Conservation (phyloP, 1,140 invertebrate species). For the Probaryconus sp. region DNA sequence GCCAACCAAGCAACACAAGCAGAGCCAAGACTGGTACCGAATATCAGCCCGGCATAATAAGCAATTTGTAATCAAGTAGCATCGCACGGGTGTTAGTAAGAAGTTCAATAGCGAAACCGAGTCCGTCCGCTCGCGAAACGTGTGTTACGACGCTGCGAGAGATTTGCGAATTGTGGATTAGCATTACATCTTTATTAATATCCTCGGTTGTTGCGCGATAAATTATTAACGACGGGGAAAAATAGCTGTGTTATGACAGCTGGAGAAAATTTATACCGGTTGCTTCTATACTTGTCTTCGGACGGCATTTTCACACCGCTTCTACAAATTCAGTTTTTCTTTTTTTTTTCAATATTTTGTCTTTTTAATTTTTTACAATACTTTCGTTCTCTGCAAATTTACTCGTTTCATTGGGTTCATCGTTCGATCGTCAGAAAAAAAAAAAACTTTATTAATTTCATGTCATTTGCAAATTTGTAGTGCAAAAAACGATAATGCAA, state of each 20-base stretch:
- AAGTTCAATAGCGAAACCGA: conserved; percentile 69
- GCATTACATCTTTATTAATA: conserved; percentile 47
- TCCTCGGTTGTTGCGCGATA: conserved; percentile 23
- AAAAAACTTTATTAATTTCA: too few relatives aligned
- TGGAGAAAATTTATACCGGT: conserved; percentile 21
- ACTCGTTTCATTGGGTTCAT: too few relatives aligned
- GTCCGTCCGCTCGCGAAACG: conserved; percentile 41
- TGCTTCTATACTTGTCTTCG: too few relatives aligned
- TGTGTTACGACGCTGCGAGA: conserved; percentile 43
- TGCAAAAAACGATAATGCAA: too few relatives aligned
- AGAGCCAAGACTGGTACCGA: conserved; percentile 70
- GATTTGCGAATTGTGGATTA: conserved; percentile 49
- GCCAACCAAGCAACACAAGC: conserved; percentile 40
- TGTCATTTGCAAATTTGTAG: too few relatives aligned
- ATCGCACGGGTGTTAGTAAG: conserved; percentile 72
- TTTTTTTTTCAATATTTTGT: too few relatives aligned
- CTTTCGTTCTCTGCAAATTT: too few relatives aligned
- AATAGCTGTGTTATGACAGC: conserved; percentile 4
- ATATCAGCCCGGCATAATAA: conserved; percentile 76
- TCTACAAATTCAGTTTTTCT: too few relatives aligned
- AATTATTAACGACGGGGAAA: conserved; percentile 34
- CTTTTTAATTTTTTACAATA: too few relatives aligned
- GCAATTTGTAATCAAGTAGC: conserved; percentile 78
- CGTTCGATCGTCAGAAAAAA: too few relatives aligned
- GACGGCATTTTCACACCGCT: too few relatives aligned